phyloP scores from a whole-genome alignment of 2,113 vertebrate genomes.

The Sander lucioperca region DNA sequence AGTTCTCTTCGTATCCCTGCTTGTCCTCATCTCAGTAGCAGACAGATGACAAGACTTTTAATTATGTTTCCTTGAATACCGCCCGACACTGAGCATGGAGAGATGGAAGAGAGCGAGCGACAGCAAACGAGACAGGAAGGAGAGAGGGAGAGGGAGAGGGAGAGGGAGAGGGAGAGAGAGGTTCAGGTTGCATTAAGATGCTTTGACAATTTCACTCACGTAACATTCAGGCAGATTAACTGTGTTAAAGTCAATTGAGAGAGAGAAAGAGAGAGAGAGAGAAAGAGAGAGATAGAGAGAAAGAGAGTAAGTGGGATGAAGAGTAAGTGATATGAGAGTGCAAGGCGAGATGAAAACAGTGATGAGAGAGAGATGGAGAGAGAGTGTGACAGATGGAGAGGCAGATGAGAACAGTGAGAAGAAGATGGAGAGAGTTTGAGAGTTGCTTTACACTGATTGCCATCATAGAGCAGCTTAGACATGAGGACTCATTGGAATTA shows the following conservation, averaged over 20 bases:
- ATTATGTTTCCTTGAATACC: slow-evolving; percentile 50
- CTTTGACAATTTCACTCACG: slow-evolving; percentile 34
- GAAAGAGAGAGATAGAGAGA: slow-evolving; percentile 5
- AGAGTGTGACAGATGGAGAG: slow-evolving; percentile 46
- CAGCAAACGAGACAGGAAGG: not conserved
- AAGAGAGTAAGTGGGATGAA: slow-evolving; percentile 2
- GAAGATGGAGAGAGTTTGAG: slow-evolving; percentile 37
- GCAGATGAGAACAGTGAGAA: slow-evolving; percentile 47
- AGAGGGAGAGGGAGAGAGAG: not conserved
- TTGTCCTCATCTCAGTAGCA: slow-evolving; percentile 15
- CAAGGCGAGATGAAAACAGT: slow-evolving; percentile 26
- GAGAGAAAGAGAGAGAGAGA: slow-evolving; percentile 9
- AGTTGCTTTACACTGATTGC: slow-evolving; percentile 33
- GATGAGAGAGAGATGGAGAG: slow-evolving; percentile 7
- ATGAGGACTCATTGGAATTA: slow-evolving; percentile 45
- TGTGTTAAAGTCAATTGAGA: slow-evolving; percentile 38
- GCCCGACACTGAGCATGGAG: slow-evolving; percentile 1
- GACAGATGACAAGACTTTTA: slow-evolving; percentile 43
- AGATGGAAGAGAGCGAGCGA: not conserved
- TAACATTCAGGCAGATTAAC: slow-evolving; percentile 30
- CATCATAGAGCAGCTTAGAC: slow-evolving; percentile 43
- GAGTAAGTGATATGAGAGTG: not conserved
- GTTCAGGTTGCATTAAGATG: not conserved
- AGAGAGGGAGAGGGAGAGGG: not conserved
- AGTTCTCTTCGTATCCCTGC: slow-evolving; percentile 16